Evolutionary conservation across 2,888 invertebrate genomes (phyloP).

Genomic region (Cyaniris semiargus): DNA sequence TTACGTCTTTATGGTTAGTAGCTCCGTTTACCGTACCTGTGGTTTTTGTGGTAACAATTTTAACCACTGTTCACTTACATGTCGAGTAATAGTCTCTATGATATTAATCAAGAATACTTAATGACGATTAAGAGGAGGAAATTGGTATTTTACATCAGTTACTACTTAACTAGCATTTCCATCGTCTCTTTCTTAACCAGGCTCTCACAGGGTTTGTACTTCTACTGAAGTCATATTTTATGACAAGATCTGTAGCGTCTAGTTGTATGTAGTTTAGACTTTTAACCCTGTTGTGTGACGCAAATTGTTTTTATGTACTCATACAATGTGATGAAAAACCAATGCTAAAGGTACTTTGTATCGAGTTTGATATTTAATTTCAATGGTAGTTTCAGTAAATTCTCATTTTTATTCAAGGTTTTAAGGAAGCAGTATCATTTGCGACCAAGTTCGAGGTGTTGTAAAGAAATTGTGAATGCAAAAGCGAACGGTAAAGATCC

Average conservation of each 20-base stretch:
- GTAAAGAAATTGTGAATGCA: neutral
- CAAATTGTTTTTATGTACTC: slow-evolving; percentile 2
- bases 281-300: neutral
- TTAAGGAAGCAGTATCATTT: neutral
- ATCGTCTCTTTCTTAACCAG: neutral
- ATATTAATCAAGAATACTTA: neutral
- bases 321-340: neutral
- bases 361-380: neutral
- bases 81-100: neutral
- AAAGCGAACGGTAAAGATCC: neutral
- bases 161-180: neutral
- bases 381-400: neutral
- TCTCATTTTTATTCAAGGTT: slow-evolving; percentile 11
- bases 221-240: neutral
- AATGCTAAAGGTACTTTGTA: neutral
- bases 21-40: neutral
- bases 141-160: neutral
- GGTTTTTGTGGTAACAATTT: slow-evolving; percentile 7
- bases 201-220: neutral
- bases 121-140: neutral
- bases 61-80: neutral
- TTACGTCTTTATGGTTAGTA: neutral
- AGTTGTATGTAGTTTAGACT: neutral
- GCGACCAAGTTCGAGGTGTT: neutral
- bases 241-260: neutral